Conservation (phyloP, 2,113 vertebrate genomes). For the Gopherus evgoodei region DNA sequence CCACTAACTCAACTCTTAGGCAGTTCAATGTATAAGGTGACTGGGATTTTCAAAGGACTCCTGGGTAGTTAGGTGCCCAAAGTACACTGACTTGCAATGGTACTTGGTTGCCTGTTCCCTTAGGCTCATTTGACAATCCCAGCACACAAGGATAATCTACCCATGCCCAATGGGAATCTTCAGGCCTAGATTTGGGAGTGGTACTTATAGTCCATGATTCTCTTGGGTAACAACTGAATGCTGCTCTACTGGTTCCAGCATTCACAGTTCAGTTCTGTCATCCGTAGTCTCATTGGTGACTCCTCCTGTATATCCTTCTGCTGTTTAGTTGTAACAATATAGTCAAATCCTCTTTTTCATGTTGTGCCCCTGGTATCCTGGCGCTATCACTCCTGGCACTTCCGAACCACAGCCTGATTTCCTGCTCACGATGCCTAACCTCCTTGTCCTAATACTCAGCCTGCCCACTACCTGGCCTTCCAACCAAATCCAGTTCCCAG, state of each 20-base stretch:
- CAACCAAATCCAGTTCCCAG: not conserved
- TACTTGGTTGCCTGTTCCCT: not conserved
- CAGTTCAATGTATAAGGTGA: not conserved
- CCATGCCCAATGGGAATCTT: not conserved
- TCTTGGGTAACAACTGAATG: not conserved
- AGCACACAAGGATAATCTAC: not conserved
- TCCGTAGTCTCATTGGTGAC: not conserved
- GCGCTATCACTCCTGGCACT: not conserved
- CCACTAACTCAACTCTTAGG: not conserved
- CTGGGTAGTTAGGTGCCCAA: not conserved
- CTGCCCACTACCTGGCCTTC: not conserved
- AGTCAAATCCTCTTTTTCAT: rapidly evolving
- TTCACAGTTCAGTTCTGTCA: not conserved
- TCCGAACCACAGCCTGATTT: not conserved
- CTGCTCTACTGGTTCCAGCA: not conserved
- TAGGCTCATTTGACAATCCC: not conserved
- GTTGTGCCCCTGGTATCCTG: rapidly evolving
- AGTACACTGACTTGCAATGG: not conserved
- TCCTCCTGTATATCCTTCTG: not conserved
- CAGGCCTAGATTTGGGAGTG: not conserved
- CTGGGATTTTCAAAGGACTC: not conserved
- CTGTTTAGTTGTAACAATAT: not conserved
- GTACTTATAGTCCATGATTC: not conserved
- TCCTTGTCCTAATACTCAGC: not conserved
- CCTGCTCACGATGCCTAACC: rapidly evolving